A percentile compares a stretch with the other conserved stretches of the same genome.
Evolutionary conservation across 2,113 vertebrate genomes (phyloP).

Genomic region (Corythoichthys haematopterus): DNA sequence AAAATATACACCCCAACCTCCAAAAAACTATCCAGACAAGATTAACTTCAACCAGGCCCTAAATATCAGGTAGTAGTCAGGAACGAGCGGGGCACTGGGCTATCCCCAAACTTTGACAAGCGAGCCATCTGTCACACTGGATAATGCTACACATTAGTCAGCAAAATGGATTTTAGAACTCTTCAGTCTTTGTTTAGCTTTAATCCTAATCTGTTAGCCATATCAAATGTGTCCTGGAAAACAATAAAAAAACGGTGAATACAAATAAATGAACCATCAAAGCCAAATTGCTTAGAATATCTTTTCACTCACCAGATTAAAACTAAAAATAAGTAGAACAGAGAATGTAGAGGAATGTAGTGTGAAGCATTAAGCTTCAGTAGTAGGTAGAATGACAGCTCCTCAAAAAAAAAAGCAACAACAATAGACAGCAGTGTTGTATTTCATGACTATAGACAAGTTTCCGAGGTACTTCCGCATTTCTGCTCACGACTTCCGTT

Average conservation of each 20-base stretch:
- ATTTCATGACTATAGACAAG: too few species aligned
- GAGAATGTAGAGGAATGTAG: not conserved
- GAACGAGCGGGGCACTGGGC: not conserved
- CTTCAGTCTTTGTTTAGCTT: not conserved
- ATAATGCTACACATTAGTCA: conserved; percentile 4
- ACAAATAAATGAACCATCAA: not conserved
- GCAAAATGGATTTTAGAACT: conserved; percentile 1
- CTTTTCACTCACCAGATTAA: conserved; percentile 1
- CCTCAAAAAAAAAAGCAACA: too few species aligned
- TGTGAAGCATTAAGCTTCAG: too few species aligned
- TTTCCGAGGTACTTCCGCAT: too few species aligned
- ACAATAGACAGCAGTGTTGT: too few species aligned
- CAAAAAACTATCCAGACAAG: not conserved
- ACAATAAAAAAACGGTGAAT: not conserved
- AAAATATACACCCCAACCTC: not conserved
- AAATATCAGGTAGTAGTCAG: not conserved
- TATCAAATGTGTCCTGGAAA: not conserved
- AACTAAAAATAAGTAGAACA: not conserved
- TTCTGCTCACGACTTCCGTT: too few species aligned
- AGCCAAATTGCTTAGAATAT: not conserved
- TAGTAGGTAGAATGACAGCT: too few species aligned
- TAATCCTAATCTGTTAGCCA: conserved; percentile 5
- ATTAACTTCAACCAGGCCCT: not conserved
- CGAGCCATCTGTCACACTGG: not conserved
- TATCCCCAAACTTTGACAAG: not conserved